Evolutionary conservation across 2,888 invertebrate genomes (phyloP).

Genomic region (Gerris lacustris): DNA sequence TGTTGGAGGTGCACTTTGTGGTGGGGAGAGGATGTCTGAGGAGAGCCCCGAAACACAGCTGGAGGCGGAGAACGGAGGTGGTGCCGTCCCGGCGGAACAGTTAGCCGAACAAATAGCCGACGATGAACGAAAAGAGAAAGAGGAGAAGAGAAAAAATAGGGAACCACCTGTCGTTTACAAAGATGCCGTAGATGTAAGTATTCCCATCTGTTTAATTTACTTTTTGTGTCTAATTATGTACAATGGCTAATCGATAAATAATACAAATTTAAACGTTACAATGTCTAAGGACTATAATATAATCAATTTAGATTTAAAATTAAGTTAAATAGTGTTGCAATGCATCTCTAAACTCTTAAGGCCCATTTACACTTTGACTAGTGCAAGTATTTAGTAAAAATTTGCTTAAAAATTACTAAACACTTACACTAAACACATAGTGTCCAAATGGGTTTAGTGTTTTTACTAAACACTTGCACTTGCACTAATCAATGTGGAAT

Average conservation of each 20-base stretch:
- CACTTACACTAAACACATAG: too few relatives aligned
- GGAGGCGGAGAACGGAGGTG: not conserved
- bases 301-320: too few relatives aligned
- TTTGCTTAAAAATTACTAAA: too few relatives aligned
- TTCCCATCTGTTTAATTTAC: not conserved
- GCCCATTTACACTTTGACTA: too few relatives aligned
- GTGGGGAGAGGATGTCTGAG: not conserved
- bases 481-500: too few relatives aligned
- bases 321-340: too few relatives aligned
- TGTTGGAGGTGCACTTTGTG: not conserved
- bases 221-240: constrained; percentile 2
- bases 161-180: constrained; percentile 71
- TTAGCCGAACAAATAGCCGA: constrained; percentile 37
- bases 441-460: too few relatives aligned
- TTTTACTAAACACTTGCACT: too few relatives aligned
- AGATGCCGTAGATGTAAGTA: constrained; percentile 54
- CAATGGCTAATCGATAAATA: not conserved
- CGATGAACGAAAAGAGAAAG: constrained; percentile 51
- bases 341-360: too few relatives aligned
- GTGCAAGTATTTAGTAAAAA: too few relatives aligned
- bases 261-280: too few relatives aligned
- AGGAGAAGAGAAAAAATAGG: constrained; percentile 58
- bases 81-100: constrained; percentile 21
- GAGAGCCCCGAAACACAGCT: not conserved
- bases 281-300: too few relatives aligned